A percentile compares a stretch with the other conserved stretches of the same genome.
These are phyloP conservation scores for Zootermopsis nevadensis DNA, from an alignment of 2,888 invertebrate species.

Conservation along the genomic window DNA sequence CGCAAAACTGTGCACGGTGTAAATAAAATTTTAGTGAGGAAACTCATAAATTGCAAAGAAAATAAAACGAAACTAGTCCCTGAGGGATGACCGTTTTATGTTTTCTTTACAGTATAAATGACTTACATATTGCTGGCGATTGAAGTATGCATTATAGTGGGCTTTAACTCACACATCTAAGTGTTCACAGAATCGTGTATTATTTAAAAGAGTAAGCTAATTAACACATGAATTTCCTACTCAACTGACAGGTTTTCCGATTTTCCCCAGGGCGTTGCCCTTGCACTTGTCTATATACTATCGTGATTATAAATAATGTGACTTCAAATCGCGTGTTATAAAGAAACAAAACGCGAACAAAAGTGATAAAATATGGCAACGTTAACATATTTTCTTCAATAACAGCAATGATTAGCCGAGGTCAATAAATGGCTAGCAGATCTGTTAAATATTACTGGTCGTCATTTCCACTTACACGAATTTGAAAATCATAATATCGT, in stretches of 20 bases:
- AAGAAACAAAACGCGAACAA: not conserved
- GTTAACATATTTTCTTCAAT: not conserved
- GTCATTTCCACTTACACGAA: too few species aligned
- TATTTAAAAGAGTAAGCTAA: conserved; percentile 6
- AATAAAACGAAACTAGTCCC: not conserved
- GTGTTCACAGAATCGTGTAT: not conserved
- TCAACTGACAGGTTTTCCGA: not conserved
- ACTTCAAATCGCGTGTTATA: too few species aligned
- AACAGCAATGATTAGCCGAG: too few species aligned
- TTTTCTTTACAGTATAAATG: not conserved
- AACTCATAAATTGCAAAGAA: not conserved
- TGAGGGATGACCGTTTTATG: not conserved
- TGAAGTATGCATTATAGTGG: not conserved
- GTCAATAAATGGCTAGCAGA: too few species aligned
- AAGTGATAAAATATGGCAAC: not conserved
- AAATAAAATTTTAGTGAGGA: not conserved
- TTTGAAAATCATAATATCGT: too few species aligned
- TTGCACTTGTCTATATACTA: too few species aligned
- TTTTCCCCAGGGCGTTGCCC: not conserved
- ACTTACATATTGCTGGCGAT: conserved; percentile 14
- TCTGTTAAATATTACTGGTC: too few species aligned
- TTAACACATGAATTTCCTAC: conserved; percentile 4
- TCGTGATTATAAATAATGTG: too few species aligned
- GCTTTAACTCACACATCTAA: not conserved
- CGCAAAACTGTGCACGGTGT: not conserved